Evolutionary conservation across 92 coral and sea anemone species (phyloP).

Genomic region (Paramuricea clavata): DNA sequence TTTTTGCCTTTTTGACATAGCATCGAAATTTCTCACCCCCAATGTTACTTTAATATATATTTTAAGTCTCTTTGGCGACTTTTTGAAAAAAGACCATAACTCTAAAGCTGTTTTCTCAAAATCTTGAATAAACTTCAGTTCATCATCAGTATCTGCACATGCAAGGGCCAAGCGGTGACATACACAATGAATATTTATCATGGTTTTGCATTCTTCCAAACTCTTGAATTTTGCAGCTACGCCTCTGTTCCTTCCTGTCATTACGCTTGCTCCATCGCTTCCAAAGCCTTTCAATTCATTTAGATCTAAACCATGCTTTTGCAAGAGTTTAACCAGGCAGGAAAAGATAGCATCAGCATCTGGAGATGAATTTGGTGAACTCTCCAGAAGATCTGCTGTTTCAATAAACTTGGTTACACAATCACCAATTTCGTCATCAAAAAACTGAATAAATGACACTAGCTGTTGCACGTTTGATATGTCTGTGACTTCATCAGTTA

Average conservation of each 20-base stretch:
- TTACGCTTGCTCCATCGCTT: slow-evolving; percentile 47
- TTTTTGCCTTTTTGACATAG: slow-evolving; percentile 43
- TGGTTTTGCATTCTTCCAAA: slow-evolving; percentile 43
- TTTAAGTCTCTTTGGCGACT: slow-evolving; percentile 41
- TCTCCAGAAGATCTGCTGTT: slow-evolving; percentile 39
- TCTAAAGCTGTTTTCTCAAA: slow-evolving; percentile 38
- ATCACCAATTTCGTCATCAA: slow-evolving; percentile 32
- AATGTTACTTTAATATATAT: slow-evolving; percentile 43
- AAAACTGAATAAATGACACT: slow-evolving; percentile 40
- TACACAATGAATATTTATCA: slow-evolving; percentile 43
- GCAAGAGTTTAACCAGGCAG: slow-evolving; percentile 29
- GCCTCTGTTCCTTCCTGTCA: slow-evolving; percentile 41
- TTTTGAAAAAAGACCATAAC: slow-evolving; percentile 42
- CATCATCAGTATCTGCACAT: slow-evolving; percentile 50
- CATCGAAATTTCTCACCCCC: slow-evolving; percentile 5
- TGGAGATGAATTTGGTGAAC: slow-evolving; percentile 29
- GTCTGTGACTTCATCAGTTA: slow-evolving; percentile 56
- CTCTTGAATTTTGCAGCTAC: slow-evolving; percentile 39
- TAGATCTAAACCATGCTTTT: slow-evolving; percentile 30
- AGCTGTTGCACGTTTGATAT: slow-evolving; percentile 43
- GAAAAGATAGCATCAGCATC: slow-evolving; percentile 37
- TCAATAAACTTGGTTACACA: slow-evolving; percentile 32
- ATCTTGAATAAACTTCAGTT: slow-evolving; percentile 45
- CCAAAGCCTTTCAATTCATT: slow-evolving; percentile 41
- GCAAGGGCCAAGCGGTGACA: slow-evolving; percentile 49